Evolutionary conservation across 2,797 vertebrate genomes (phyloP), one percentile per base, ranked within the genome.

Genomic region (Tapirus indicus): DNA sequence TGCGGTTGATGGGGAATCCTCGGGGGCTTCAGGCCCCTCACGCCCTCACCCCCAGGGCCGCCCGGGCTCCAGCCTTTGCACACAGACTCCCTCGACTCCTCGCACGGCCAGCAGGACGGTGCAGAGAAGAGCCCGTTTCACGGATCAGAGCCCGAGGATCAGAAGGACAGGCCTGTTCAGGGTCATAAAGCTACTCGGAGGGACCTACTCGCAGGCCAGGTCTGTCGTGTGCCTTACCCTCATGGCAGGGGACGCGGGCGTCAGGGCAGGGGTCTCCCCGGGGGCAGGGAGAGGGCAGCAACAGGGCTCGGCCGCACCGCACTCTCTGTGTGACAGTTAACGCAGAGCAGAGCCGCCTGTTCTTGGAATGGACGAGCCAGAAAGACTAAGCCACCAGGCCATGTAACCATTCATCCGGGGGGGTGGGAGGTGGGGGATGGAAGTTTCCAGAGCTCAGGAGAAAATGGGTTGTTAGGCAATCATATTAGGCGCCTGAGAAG

Each of bases 401-500:
- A 12, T 32, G 25, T 56, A 72, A 47, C 58, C 66, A 4, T 25
- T 95, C 17, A 38, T 77, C 13, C 27, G 6, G 9, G 23, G 56
- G 49, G 49, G 49, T 52, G 14, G 14, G 49, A 11, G 14, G 49
- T 16, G 49, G 4, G 49, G 13, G 35, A 18, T 58, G n/a, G 49
- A 87, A 92, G 9, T 69, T 86, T 94, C 77, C 41, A 94, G 97
- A 68, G 17, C 56, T 74, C 25, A 38, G 41, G 82, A 88, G n/a
- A 41, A 80, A 72, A 58, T 8, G 3, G 54, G 14, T 20, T 32
- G 8, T 12, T 25, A 16, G 49, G 18, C 27, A 72, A 64, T 56
- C 47, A 74, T 93, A 74, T 44, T 56, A 87, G 91, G 69, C 32
- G 75, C 35, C 47, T 44, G 68, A 92, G 52, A 95, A 90, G 79